Conservation (phyloP, 1,140 invertebrate genomes). For the Ceratina australensis region DNA sequence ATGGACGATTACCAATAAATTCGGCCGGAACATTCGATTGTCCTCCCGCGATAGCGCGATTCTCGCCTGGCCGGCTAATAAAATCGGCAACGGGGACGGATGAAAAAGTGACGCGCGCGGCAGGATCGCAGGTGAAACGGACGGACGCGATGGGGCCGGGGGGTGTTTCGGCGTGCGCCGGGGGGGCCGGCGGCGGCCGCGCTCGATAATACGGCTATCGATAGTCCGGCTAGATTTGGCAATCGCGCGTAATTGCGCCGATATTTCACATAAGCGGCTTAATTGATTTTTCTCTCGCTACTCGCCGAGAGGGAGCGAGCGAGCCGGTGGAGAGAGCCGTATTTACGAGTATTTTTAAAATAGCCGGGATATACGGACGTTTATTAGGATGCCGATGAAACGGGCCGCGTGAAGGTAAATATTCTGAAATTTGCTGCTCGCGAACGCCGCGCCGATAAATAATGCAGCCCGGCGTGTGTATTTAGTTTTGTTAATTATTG, state of each 20-base stretch:
- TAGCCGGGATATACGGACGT: constrained; percentile 60
- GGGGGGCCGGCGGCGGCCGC: constrained; percentile 27
- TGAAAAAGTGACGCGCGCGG: constrained; percentile 52
- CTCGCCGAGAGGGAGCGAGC: not conserved
- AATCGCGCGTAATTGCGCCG: constrained; percentile 69
- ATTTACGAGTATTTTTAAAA: constrained; percentile 71
- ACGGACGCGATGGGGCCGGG: too few species aligned
- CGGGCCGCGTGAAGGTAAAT: constrained; percentile 52
- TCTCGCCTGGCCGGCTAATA: constrained; percentile 42
- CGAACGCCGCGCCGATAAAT: constrained; percentile 51
- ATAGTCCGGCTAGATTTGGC: constrained; percentile 67
- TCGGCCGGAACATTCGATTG: constrained; percentile 29
- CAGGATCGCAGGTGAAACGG: constrained; percentile 53
- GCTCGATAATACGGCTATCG: constrained; percentile 66
- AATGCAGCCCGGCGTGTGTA: constrained; percentile 43
- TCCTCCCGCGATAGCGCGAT: constrained; percentile 44
- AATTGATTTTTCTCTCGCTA: constrained; percentile 68
- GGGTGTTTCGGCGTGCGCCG: too few species aligned
- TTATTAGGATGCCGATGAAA: constrained; percentile 68
- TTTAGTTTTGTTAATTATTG: constrained; percentile 58
- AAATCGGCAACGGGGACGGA: constrained; percentile 51
- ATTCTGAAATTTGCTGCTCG: constrained; percentile 61
- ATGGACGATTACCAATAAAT: constrained; percentile 14
- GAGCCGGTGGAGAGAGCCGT: not conserved
- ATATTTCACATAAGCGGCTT: constrained; percentile 72